phyloP scores from a whole-genome alignment of 2,113 vertebrate species.

The Scophthalmus maximus region DNA sequence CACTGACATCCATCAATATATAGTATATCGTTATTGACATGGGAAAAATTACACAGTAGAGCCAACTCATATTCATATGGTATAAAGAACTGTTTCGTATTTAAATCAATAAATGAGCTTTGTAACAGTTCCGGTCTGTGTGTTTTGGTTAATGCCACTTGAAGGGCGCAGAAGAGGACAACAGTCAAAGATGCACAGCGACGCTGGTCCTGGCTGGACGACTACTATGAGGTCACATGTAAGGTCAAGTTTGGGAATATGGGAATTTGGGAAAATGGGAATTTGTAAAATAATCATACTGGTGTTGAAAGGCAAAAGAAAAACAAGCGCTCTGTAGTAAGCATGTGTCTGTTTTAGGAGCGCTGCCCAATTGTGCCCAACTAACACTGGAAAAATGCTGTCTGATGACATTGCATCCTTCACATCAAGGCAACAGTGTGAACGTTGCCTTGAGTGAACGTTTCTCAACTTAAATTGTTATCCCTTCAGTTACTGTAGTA shows the following conservation, averaged over 20 bases:
- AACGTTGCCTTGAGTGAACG: not conserved
- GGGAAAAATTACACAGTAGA: not conserved
- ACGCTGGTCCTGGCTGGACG: too few relatives aligned
- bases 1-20: not conserved
- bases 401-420: not conserved
- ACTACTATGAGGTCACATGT: too few relatives aligned
- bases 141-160: not conserved
- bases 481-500: not conserved
- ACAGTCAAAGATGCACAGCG: not conserved
- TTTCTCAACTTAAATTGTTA: not conserved
- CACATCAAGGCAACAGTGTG: not conserved
- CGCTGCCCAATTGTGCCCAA: not conserved
- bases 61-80: not conserved
- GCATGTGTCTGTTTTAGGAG: not conserved
- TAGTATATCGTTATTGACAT: conserved; percentile 13
- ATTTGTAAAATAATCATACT: not conserved
- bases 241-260: too few relatives aligned
- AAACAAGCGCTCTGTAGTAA: not conserved
- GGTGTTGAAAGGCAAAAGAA: not conserved
- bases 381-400: not conserved
- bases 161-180: not conserved
- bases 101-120: conserved; percentile 9
- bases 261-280: too few relatives aligned
- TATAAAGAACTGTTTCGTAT: not conserved
- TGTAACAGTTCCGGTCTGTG: not conserved